Percentiles rank a stretch among this genome's conserved stretches.
Evolutionary conservation across 2,113 vertebrate genomes (phyloP).

Genomic region (Dermatemys mawii): DNA sequence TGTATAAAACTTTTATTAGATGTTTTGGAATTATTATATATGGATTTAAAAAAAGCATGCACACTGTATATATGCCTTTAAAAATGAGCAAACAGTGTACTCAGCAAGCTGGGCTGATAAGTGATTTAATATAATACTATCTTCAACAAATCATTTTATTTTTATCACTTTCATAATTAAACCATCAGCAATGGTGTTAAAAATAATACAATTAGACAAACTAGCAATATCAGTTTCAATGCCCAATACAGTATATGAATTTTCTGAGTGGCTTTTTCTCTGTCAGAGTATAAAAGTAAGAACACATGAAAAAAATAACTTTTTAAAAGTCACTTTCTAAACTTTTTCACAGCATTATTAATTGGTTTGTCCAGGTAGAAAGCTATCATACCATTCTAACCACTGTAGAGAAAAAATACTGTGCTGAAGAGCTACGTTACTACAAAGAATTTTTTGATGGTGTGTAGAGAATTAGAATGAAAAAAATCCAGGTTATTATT

Average conservation of each 20-base stretch:
- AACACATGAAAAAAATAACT: conserved; percentile 7
- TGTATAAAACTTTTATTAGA: conserved; percentile 11
- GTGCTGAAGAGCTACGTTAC: not conserved
- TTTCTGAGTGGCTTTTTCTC: not conserved
- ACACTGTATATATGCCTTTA: not conserved
- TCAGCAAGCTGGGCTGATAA: not conserved
- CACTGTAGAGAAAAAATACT: not conserved
- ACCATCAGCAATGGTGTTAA: not conserved
- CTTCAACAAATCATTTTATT: not conserved
- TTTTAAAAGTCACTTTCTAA: not conserved
- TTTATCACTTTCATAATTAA: not conserved
- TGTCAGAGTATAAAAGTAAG: not conserved
- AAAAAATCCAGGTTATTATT: not conserved
- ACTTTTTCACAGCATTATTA: not conserved
- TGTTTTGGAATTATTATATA: not conserved
- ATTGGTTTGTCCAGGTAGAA: not conserved
- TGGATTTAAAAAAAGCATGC: not conserved
- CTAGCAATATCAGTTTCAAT: not conserved
- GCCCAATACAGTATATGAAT: not conserved
- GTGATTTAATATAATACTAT: no score
- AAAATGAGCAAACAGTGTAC: not conserved
- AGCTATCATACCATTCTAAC: not conserved
- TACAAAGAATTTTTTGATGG: not conserved
- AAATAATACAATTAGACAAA: conserved; percentile 2
- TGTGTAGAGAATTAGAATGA: not conserved